These are phyloP conservation scores for Mustela nigripes DNA, from an alignment of 2,113 vertebrate genomes.

Conservation along the genomic window DNA sequence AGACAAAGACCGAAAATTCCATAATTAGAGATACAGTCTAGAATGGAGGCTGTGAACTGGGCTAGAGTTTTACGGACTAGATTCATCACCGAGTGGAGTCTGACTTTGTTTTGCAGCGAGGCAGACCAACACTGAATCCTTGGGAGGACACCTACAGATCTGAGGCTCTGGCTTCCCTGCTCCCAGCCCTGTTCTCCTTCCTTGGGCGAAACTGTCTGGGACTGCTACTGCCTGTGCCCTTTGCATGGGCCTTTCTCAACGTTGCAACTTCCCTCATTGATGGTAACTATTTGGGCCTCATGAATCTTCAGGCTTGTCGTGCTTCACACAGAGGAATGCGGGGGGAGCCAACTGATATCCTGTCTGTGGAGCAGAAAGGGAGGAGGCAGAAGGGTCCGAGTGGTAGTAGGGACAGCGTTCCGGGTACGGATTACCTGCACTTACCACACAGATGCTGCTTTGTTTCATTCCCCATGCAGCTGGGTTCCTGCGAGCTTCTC, in stretches of 20 bases:
- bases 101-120: background rate
- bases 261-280: background rate
- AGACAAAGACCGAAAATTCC: background rate
- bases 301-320: background rate
- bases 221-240: background rate
- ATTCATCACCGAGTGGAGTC: background rate
- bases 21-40: background rate
- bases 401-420: fast-evolving
- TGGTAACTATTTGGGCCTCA: fast-evolving
- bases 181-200: too few relatives aligned
- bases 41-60: background rate
- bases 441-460: background rate
- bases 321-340: too few relatives aligned
- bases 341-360: background rate
- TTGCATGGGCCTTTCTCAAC: background rate
- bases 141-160: background rate
- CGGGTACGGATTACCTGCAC: fast-evolving
- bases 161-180: background rate
- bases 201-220: too few relatives aligned
- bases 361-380: background rate
- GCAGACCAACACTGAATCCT: background rate
- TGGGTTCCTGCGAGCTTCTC: background rate
- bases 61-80: background rate
- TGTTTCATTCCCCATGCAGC: too few relatives aligned
- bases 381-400: background rate